Evolutionary conservation across 2,888 invertebrate species (phyloP).

Genomic region (Plemyria rubiginata): DNA sequence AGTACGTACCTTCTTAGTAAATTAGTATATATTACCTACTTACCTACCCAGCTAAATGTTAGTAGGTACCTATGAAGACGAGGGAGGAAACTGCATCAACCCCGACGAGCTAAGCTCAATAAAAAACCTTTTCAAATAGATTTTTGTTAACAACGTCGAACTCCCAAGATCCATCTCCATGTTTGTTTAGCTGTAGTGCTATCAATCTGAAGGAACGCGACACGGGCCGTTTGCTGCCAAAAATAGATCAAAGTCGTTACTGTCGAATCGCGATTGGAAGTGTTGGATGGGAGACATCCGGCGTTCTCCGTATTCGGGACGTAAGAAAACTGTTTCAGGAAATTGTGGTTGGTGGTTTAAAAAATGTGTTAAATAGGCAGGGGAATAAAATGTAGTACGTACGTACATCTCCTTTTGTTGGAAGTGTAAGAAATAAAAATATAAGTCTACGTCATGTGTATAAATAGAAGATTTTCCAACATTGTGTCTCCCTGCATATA

Average conservation of each 20-base stretch:
- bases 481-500: too few species aligned
- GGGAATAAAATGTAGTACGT: neutral
- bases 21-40: too few species aligned
- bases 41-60: too few species aligned
- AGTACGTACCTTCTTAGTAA: neutral
- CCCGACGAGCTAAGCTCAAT: too few species aligned
- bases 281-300: conserved; percentile 68
- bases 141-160: too few species aligned
- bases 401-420: too few species aligned
- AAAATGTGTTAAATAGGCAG: conserved; percentile 4
- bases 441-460: too few species aligned
- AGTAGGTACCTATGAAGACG: too few species aligned
- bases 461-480: too few species aligned
- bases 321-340: conserved; percentile 13
- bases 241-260: conserved; percentile 77
- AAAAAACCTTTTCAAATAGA: too few species aligned
- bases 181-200: conserved; percentile 39
- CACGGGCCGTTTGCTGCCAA: conserved; percentile 64
- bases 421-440: too few species aligned
- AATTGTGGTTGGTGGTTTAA: conserved; percentile 12
- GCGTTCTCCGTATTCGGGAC: conserved; percentile 52
- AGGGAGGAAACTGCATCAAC: too few species aligned
- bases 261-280: conserved; percentile 60
- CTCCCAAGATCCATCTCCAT: neutral
- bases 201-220: conserved; percentile 65